Base-by-base conservation (phyloP, 2,113 vertebrate species). In the Alectura lathami region DNA sequence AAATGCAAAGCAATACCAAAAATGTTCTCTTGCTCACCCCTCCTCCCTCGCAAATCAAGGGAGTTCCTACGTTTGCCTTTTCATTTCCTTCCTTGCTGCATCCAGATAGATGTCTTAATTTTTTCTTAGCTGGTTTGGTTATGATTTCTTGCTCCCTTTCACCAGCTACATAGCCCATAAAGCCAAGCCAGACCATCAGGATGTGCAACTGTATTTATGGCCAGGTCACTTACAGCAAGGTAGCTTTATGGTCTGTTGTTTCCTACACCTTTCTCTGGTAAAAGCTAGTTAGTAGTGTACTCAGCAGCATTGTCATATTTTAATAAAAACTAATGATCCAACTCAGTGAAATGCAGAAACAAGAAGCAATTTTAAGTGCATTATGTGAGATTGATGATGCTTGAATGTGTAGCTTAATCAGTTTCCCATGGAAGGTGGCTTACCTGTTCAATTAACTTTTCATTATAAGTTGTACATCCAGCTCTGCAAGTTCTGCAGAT, bases 251-350 rank as follows among this genome's bases (percentile, higher is more conserved):
- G 32, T 23, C 50, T 85, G 87, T 67, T 70, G 67, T 87, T 53
- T 94, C 70, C 47, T 50, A 11, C 47, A 59, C 72, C 62, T 57
- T 60, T 59, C 63, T 83, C 47, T 77, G 63, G 24, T 72, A 90
- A 83, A 67, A 94, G 51, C 83, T 82, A n/a, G 83, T 68, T 34
- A 81, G 72, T 69, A 68, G 43, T 83, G 64, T 56, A 3, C 72
- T 91, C 51, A 29, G 43, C 75, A 94, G 56, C 84, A 70, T 8
- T 83, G 85, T 75, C 88, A 43, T 53, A 70, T 93, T 91, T 95
- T 94, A 96, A 96, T 94, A 94, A 95, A 97, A 96, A 75, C 89
- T 90, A 94, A 96, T 42, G 91, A 70, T 40, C 89, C 85, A 56
- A 26, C 29, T 1, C 72, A 9, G 45, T 36, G 34, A 83, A 63